Percentiles rank a stretch among this genome's conserved stretches.
phyloP scores from a whole-genome alignment of 2,888 invertebrate species.

The Hypsopygia costalis region DNA sequence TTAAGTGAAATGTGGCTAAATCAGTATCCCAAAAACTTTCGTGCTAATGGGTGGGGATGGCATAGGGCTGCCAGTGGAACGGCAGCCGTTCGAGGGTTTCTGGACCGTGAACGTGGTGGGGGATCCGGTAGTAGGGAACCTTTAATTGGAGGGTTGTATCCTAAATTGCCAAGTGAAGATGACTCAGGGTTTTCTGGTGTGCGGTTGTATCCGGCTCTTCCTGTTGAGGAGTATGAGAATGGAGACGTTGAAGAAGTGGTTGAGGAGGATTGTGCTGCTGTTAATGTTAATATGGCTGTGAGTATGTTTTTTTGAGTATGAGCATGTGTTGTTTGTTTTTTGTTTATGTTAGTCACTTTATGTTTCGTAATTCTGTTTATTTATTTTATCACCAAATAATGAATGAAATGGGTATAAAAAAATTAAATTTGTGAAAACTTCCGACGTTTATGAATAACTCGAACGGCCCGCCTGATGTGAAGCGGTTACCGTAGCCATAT shows the following conservation, averaged over 20 bases:
- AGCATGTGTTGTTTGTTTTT: too few species aligned
- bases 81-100: constrained; percentile 56
- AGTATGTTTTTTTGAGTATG: too few species aligned
- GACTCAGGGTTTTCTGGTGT: constrained; percentile 44
- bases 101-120: constrained; percentile 56
- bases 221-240: constrained; percentile 66
- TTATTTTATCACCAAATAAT: too few species aligned
- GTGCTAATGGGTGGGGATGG: constrained; percentile 74
- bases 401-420: too few species aligned
- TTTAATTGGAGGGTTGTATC: constrained; percentile 56
- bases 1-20: constrained; percentile 26
- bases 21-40: constrained; percentile 71
- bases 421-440: too few species aligned
- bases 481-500: too few species aligned
- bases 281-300: constrained; percentile 66
- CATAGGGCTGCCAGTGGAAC: constrained; percentile 52
- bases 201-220: constrained; percentile 64
- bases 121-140: constrained; percentile 40
- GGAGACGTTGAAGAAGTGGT: constrained; percentile 68
- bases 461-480: too few species aligned
- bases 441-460: too few species aligned
- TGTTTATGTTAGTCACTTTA: too few species aligned
- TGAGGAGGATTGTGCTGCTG: constrained; percentile 62
- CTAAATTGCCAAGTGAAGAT: constrained; percentile 56
- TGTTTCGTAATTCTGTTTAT: too few species aligned